Evolutionary conservation across 53 echinoderm and acorn worm species (phyloP).

Genomic region (Crossaster papposus): DNA sequence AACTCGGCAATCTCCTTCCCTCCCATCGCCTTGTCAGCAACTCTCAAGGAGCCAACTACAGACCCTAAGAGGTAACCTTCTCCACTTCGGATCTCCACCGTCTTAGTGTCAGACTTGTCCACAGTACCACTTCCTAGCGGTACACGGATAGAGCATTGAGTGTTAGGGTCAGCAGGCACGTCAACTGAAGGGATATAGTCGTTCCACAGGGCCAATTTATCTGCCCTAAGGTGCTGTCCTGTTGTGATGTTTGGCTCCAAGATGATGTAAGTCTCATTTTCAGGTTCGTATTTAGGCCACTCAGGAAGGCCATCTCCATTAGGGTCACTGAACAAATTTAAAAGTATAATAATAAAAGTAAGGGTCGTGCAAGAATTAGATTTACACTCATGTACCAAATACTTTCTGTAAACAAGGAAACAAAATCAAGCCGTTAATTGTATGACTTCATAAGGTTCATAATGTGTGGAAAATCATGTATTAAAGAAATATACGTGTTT

Average conservation of each 20-base stretch:
- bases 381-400: too few relatives aligned
- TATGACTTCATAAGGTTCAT: too few relatives aligned
- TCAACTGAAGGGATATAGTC: conserved; percentile 41
- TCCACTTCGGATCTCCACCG: background rate
- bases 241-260: conserved; percentile 36
- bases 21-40: conserved; percentile 35
- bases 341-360: background rate
- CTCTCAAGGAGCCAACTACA: conserved; percentile 23
- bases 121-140: background rate
- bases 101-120: background rate
- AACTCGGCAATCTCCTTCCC: conserved; percentile 54
- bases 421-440: too few relatives aligned
- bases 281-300: conserved; percentile 52
- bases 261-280: conserved; percentile 58
- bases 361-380: too few relatives aligned
- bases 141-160: conserved; percentile 28
- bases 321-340: conserved; percentile 66
- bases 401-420: too few relatives aligned
- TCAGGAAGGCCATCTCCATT: conserved; percentile 42
- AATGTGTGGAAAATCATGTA: too few relatives aligned
- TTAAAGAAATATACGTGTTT: too few relatives aligned
- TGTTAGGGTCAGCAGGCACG: background rate
- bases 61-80: conserved; percentile 28
- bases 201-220: conserved; percentile 48
- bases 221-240: conserved; percentile 41